These are phyloP conservation scores for Busseola fusca DNA, from an alignment of 2,888 invertebrate genomes.

Conservation along the genomic window DNA sequence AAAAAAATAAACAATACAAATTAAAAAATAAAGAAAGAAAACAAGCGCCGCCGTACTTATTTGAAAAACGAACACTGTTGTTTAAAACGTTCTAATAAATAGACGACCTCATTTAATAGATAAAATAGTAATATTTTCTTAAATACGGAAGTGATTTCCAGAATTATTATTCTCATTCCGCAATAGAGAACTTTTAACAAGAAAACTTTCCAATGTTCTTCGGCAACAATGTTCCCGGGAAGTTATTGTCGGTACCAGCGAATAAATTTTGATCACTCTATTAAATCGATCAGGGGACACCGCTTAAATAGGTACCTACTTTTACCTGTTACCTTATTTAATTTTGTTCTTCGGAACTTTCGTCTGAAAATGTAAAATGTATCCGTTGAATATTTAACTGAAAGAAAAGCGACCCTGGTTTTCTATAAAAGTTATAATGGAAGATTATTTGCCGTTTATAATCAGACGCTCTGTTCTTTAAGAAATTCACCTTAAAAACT, in stretches of 20 bases:
- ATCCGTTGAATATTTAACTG: conserved; percentile 28
- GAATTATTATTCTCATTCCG: conserved; percentile 87
- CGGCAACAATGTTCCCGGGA: conserved; percentile 81
- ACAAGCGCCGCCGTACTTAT: neutral
- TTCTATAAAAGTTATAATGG: neutral
- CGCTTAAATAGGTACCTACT: conserved; percentile 48
- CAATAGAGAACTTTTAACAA: conserved; percentile 88
- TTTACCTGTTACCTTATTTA: conserved; percentile 49
- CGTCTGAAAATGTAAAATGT: conserved; percentile 13
- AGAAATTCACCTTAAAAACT: neutral
- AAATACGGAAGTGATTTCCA: conserved; percentile 84
- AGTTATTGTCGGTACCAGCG: conserved; percentile 81
- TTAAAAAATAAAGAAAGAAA: conserved; percentile 16
- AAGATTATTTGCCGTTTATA: neutral
- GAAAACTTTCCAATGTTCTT: conserved; percentile 86
- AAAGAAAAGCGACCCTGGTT: conserved; percentile 8
- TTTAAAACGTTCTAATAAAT: conserved; percentile 28
- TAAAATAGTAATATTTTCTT: conserved; percentile 73
- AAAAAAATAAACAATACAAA: too few relatives aligned
- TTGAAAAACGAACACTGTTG: neutral
- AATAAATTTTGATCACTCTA: conserved; percentile 83
- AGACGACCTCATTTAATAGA: conserved; percentile 39
- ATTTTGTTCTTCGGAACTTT: conserved; percentile 38
- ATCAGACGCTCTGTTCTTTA: neutral
- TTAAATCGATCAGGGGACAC: conserved; percentile 70